Conservation (phyloP, 2,888 invertebrate genomes). For the Spodoptera exigua region DNA sequence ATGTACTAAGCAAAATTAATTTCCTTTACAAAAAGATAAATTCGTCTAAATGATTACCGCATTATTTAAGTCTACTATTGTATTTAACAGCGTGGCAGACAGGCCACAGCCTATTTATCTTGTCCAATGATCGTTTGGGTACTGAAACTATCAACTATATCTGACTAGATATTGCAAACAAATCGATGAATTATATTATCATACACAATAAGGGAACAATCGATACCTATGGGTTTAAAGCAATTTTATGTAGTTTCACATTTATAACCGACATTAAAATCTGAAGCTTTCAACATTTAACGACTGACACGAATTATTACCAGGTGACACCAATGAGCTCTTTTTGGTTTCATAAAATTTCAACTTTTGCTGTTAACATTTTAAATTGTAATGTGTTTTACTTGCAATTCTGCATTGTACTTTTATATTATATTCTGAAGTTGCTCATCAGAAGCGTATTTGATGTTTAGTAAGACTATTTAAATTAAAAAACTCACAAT, state of each 20-base stretch:
- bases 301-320: constrained; percentile 61
- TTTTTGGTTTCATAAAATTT: no score
- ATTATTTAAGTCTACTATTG: constrained; percentile 37
- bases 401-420: no score
- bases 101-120: constrained; percentile 41
- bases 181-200: constrained; percentile 56
- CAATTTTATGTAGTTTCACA: constrained; percentile 67
- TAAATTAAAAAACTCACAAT: no score
- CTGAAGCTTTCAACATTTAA: constrained; percentile 66
- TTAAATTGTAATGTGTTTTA: no score
- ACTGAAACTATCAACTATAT: constrained; percentile 51
- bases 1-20: constrained; percentile 22
- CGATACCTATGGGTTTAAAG: constrained; percentile 54
- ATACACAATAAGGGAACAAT: constrained; percentile 48
- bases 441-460: no score
- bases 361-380: no score
- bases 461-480: no score
- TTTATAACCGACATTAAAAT: constrained; percentile 57
- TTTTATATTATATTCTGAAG: no score
- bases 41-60: constrained; percentile 40
- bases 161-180: constrained; percentile 45
- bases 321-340: constrained; percentile 6
- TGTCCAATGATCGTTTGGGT: constrained; percentile 30
- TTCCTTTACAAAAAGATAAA: constrained; percentile 28
- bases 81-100: constrained; percentile 38